Evolutionary conservation across 2,888 invertebrate genomes (phyloP).

Genomic region (Platycheirus rosarum): DNA sequence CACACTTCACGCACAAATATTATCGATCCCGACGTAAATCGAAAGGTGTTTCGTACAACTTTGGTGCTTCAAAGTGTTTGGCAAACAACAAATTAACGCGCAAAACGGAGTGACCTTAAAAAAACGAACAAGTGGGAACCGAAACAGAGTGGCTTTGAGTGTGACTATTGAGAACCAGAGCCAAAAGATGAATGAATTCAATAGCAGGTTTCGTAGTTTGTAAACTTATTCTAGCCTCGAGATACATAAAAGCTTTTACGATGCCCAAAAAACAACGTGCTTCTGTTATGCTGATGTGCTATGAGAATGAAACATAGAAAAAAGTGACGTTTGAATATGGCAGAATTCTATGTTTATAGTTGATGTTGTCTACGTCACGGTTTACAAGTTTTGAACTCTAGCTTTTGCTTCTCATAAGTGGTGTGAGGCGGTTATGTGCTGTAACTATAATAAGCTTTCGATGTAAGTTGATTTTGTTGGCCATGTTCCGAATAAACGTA

Average conservation of each 20-base stretch:
- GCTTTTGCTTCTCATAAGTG: slow-evolving; percentile 14
- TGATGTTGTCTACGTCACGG: slow-evolving; percentile 55
- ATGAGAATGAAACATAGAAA: too few relatives aligned
- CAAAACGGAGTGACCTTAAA: slow-evolving; percentile 50
- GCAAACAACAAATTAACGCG: slow-evolving; percentile 30
- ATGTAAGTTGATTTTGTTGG: background rate
- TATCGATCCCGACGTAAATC: slow-evolving; percentile 29
- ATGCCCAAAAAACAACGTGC: slow-evolving; percentile 46
- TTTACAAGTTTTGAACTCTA: slow-evolving; percentile 35
- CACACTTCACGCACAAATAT: slow-evolving; percentile 6
- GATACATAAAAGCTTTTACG: slow-evolving; percentile 63
- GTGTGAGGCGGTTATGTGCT: slow-evolving; percentile 31
- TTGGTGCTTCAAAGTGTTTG: background rate
- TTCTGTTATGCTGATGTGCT: background rate
- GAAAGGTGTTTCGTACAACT: slow-evolving; percentile 5
- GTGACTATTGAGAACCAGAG: slow-evolving; percentile 44
- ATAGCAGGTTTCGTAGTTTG: slow-evolving; percentile 52
- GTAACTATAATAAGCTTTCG: slow-evolving; percentile 7
- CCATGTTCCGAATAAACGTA: slow-evolving; percentile 34
- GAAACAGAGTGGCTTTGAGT: slow-evolving; percentile 27
- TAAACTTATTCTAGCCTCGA: slow-evolving; percentile 48
- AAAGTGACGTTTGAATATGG: slow-evolving; percentile 42
- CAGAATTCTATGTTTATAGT: slow-evolving; percentile 53
- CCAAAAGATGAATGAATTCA: slow-evolving; percentile 63
- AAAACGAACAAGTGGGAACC: slow-evolving; percentile 1